phyloP scores from a whole-genome alignment of 92 coral and sea anemone genomes.

The Phenganax marumi region DNA sequence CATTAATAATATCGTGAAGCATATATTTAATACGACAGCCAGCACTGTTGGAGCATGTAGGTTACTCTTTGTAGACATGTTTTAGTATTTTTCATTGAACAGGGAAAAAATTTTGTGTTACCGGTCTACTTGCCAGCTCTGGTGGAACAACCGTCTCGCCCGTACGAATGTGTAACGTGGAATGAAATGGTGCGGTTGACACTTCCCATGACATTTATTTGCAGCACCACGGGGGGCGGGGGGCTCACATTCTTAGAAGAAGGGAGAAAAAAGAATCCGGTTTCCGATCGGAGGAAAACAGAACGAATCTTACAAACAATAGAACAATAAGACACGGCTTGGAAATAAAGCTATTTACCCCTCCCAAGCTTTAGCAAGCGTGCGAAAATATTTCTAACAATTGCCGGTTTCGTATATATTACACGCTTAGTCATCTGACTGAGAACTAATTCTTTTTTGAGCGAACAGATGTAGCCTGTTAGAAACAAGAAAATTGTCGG shows the following conservation, averaged over 20 bases:
- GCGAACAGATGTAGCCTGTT: background rate
- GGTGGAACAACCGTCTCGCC: background rate
- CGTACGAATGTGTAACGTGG: background rate
- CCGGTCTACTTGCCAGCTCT: background rate
- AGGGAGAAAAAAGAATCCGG: slow-evolving; percentile 21
- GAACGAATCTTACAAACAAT: background rate
- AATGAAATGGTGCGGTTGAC: background rate
- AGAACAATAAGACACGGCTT: slow-evolving; percentile 1
- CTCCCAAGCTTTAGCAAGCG: background rate
- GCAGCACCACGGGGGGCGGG: slow-evolving; percentile 17
- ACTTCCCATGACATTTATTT: slow-evolving; percentile 15
- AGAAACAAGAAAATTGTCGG: too few relatives aligned
- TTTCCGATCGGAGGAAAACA: slow-evolving; percentile 4
- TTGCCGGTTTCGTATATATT: background rate
- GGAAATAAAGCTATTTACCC: background rate
- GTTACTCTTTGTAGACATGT: slow-evolving; percentile 13
- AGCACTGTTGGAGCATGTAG: background rate
- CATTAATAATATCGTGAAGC: slow-evolving; percentile 24
- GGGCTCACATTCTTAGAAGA: slow-evolving; percentile 28
- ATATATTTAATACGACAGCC: slow-evolving; percentile 8
- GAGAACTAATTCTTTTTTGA: background rate
- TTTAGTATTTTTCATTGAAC: background rate
- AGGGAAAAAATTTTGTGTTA: background rate
- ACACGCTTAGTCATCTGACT: background rate
- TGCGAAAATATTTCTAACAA: background rate